Percentiles rank a stretch among this genome's conserved stretches.
These are phyloP conservation scores for Ctenopoma kingsleyae DNA, from an alignment of 2,797 vertebrate genomes.

Conservation along the genomic window DNA sequence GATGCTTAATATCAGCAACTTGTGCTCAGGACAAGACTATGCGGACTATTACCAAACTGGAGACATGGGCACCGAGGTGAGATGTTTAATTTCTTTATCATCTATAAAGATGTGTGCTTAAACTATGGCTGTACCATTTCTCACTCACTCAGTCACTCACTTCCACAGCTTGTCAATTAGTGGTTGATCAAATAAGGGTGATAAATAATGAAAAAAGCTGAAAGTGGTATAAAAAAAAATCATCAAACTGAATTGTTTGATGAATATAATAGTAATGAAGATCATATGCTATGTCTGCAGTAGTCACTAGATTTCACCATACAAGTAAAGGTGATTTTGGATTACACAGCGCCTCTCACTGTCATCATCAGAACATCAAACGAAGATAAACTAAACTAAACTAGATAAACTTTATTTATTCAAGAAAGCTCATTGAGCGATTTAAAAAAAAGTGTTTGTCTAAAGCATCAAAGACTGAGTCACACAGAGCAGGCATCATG, in stretches of 20 bases:
- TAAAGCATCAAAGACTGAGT: not conserved
- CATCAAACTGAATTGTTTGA: not conserved
- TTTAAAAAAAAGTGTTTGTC: not conserved
- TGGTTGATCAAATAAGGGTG: not conserved
- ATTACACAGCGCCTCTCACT: not conserved
- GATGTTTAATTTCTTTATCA: constrained; percentile 9
- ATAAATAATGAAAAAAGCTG: not conserved
- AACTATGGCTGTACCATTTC: not conserved
- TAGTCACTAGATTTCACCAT: not conserved
- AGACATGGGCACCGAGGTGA: constrained; percentile 79
- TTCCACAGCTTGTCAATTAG: not conserved
- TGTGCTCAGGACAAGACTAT: constrained; percentile 77
- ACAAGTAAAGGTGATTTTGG: too few relatives aligned
- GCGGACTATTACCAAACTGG: constrained; percentile 70
- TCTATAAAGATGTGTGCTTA: not conserved
- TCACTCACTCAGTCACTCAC: not conserved
- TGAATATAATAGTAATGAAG: not conserved
- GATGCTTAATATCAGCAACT: constrained; percentile 74
- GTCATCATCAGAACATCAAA: not conserved
- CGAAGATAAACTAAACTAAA: too few relatives aligned
- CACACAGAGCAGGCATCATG: constrained; percentile 1
- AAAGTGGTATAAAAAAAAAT: not conserved
- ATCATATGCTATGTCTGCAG: not conserved
- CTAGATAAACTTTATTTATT: constrained; percentile 5
- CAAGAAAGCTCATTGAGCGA: not conserved